Evolutionary conservation across 2,888 invertebrate genomes (phyloP).

Genomic region (Protula sp.): DNA sequence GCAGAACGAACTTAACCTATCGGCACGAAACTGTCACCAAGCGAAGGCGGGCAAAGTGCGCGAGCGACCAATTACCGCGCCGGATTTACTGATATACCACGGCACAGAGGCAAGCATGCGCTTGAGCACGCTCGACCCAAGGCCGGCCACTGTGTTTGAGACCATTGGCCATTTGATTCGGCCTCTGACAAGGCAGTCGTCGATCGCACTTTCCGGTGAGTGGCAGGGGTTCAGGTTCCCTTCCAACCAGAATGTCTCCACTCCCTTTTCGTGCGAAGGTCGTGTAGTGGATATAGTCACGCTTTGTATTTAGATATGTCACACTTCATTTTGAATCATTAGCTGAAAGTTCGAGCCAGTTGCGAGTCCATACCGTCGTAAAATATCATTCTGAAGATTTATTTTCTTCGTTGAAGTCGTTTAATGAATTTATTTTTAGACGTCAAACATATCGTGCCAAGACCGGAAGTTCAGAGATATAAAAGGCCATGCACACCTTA

Average conservation of each 20-base stretch:
- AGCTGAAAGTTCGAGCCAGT: no score
- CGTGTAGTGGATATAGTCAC: no score
- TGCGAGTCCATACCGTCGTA: no score
- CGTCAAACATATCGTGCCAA: not conserved
- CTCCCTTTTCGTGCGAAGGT: no score
- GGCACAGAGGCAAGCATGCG: not conserved
- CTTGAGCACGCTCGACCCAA: not conserved
- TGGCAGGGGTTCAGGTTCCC: no score
- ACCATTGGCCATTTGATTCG: not conserved
- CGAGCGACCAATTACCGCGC: slow-evolving; percentile 12
- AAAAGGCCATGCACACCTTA: slow-evolving; percentile 18
- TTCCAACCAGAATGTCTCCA: no score
- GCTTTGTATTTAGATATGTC: no score
- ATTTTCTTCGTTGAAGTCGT: no score
- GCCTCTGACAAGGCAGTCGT: not conserved
- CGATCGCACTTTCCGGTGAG: no score
- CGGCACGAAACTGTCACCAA: slow-evolving; percentile 34
- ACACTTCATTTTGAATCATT: no score
- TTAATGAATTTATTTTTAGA: no score
- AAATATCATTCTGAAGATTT: no score
- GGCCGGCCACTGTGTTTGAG: not conserved
- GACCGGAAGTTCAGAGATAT: slow-evolving; percentile 9
- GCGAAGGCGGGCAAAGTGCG: slow-evolving; percentile 39
- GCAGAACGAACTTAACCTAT: slow-evolving; percentile 30
- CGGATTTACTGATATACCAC: slow-evolving; percentile 21